Evolutionary conservation across 2,113 vertebrate species (phyloP), one percentile per base, ranked within the genome.

Genomic region (Mobula birostris): DNA sequence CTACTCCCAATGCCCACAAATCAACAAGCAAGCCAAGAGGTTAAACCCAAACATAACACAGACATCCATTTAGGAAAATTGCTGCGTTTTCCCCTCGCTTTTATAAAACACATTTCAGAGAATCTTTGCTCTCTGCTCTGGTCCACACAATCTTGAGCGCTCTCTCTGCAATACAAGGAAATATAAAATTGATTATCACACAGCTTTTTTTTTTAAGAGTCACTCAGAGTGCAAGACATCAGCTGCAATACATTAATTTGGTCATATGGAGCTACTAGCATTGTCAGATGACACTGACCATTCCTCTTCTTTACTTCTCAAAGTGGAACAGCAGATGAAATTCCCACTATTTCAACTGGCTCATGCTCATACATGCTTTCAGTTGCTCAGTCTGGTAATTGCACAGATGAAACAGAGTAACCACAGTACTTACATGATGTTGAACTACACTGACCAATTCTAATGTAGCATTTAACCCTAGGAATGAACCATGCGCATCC

Each of bases 1-100:
- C 70, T 74, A 72, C 70, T 93, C 11, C 68, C 91, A 93, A 74
- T 76, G 6, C 68, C 91, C 68, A 93, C 90, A 93, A 48, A 74
- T 72, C 90, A 74, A 72, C 70, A 56, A 93, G 21, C 40, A 40
- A 76, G 48, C 91, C 91, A 93, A 74, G 68, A 93, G 91, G 91
- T 72, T 36, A 93, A 74, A 74, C 9, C 48, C 91, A 93, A 92
- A 24, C 63, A 93, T 74, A 74, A 93, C 29, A 66, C 40, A 93
- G 68, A 48, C 68, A 27, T 93, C 21, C 32, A 74, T 93, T 40
- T 93, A 76, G 21, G 14, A 29, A 48, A 74, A 74, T 56, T 93
- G 12, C 70, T 56, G 27, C 36, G 40, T 68, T 91, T 70, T 40
- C 9, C 27, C 78, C 29, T 8, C 29, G 29, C 91, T 56, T 74